Evolutionary conservation across 2,888 invertebrate genomes (phyloP), one percentile per base, ranked within the genome.

Genomic region (Erebia palarica): DNA sequence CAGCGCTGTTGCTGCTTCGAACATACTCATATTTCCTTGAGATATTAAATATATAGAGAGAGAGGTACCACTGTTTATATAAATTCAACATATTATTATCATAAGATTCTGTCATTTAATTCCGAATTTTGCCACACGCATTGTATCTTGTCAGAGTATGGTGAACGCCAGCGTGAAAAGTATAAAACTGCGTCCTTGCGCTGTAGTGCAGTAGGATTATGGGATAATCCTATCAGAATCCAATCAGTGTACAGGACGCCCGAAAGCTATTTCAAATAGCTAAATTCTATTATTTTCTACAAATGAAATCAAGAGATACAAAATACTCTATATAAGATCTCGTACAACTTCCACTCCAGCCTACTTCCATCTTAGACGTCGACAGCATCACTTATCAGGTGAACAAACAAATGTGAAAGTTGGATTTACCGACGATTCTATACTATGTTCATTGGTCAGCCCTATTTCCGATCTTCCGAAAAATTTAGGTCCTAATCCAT

Each of bases 231-330:
- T 65, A 70, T 68, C 68, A 67, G 68, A 72, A 72, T 47, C 44
- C 74, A 72, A 70, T 74, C 74, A 70, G 74, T 70, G 65, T 65
- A 70, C 55, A 72, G 63, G 69, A 53, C 49, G 69, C 61, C 36
- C 53, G 57, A 65, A 70, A 70, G 69, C 72, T 60, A 65, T 68
- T 61, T 51, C 58, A 66, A 36, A 69, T 64, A 13, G 27, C 36
- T 36, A 64, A 47, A 58, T 13, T 44, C 16, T 18, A 55, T 57
- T 55, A 65, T 44, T 42, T 49, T 21, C 21, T 21, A 42, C 42
- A 57, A 21, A 65, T 57, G 13, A 42, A 65, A 57, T 55, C 57
- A 14, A 11, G 13, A 51, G 13, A 27, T 51, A 11, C 11, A 11
- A 65, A 55, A 65, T 27, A 16, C 1, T 53, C 7, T 13, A 9